Evolutionary conservation across 2,888 invertebrate genomes (phyloP), one percentile per base, ranked within the genome.

Genomic region (Saturnia japonica): DNA sequence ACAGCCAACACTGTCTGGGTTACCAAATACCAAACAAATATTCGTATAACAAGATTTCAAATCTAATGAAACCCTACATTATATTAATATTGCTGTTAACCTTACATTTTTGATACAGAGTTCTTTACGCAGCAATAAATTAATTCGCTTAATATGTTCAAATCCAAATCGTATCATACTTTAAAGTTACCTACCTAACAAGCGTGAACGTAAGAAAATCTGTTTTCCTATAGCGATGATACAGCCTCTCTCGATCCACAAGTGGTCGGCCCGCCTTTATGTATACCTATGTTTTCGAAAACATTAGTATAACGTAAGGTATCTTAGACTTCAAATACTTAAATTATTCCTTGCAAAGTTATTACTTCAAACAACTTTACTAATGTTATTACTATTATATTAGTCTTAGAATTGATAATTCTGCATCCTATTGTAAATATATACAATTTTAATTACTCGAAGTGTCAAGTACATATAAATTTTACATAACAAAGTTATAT

Each of bases 201-300:
- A 76, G 68, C 54, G 19, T 75, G 71, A 73, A 74, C 71, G 75
- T 78, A 74, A 72, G 80, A 70, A 81, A 83, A 87, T 82, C 78
- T 76, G 85, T 89, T 88, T 88, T 83, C 83, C 83, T 83, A 85
- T 85, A 85, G 78, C 80, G 80, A 84, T 78, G 78, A 78, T 76
- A 82, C 78, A 81, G 81, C 78, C 77, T 80, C 77, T 80, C 75
- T 78, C 81, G 85, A 88, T 90, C 93, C 92, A 94, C 93, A 93
- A 93, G 93, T 93, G 93, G 93, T 93, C 87, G 91, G 78, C 85
- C 87, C 86, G 85, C 84, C 83, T 86, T 86, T 82, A 79, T n/a
- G 79, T 83, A 47, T n/a, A n/a, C n/a, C n/a, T n/a, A 22, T 83
- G 82, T 78, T 82, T 78, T 80, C 76, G 75, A 70, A 77, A 74